These are phyloP conservation scores for Ispidina lecontei DNA, from an alignment of 2,797 vertebrate species.

Conservation along the genomic window DNA sequence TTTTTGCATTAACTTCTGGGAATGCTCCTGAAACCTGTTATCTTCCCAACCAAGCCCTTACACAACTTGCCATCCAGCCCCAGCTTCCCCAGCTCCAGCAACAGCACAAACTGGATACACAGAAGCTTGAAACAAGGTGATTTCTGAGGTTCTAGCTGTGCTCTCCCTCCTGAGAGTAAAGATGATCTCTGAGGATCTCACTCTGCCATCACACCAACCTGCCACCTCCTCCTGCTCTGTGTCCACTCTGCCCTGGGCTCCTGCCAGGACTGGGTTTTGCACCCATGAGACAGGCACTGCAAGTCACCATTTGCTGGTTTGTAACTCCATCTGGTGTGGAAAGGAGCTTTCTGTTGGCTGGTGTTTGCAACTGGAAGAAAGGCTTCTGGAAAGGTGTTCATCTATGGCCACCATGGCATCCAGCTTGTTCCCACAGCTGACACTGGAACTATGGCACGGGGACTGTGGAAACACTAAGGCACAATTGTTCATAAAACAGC, in stretches of 20 bases:
- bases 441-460: not conserved
- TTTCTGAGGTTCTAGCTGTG: not conserved
- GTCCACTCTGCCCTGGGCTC: not conserved
- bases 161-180: not conserved
- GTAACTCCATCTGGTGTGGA: not conserved
- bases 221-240: not conserved
- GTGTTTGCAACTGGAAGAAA: not conserved
- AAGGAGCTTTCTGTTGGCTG: not conserved
- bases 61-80: not conserved
- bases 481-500: not conserved
- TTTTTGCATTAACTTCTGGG: not conserved
- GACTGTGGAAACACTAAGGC: not conserved
- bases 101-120: not conserved
- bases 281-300: not conserved
- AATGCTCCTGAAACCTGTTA: not conserved
- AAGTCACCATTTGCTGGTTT: not conserved
- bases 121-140: rapidly evolving
- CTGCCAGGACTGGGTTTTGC: not conserved
- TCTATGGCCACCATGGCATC: not conserved
- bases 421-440: not conserved
- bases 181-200: too few relatives aligned
- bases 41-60: not conserved
- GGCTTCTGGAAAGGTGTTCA: not conserved
- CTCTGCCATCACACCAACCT: not conserved
- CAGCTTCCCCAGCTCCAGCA: not conserved